phyloP scores from a whole-genome alignment of 2,113 vertebrate species.

The Myxocyprinus asiaticus region DNA sequence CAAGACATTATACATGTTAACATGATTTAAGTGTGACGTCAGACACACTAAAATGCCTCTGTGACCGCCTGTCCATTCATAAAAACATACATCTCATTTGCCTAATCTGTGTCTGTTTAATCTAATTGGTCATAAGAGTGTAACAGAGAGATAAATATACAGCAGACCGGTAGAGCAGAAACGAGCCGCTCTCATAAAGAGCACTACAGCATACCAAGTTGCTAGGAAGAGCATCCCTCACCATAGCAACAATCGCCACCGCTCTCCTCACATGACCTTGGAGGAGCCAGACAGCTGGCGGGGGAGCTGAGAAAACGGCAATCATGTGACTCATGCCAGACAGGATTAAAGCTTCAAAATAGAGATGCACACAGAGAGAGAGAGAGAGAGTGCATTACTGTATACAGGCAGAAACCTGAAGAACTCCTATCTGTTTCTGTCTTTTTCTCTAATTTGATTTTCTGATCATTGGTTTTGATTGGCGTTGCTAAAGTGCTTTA shows the following conservation, averaged over 20 bases:
- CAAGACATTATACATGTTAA: no score
- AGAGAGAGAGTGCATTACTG: constrained; percentile 6
- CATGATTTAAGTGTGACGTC: no score
- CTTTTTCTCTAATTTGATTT: no score
- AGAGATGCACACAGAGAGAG: no score
- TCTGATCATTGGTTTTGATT: no score
- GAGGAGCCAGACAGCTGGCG: constrained; percentile 53
- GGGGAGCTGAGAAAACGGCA: constrained; percentile 17
- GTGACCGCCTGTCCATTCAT: no score
- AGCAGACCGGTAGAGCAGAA: background rate
- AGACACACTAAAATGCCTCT: no score
- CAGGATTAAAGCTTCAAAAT: constrained; percentile 51
- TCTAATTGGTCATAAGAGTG: background rate
- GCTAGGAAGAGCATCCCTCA: constrained; percentile 73
- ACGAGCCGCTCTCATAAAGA: no score
- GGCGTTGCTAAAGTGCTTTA: no score
- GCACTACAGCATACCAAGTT: no score
- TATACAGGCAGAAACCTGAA: background rate
- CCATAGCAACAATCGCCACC: constrained; percentile 69
- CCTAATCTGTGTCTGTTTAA: background rate
- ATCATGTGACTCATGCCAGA: constrained; percentile 62
- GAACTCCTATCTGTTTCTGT: no score
- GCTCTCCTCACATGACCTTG: constrained; percentile 70
- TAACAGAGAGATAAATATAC: background rate
- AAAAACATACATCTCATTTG: background rate